Percentiles rank a stretch among this genome's conserved stretches.
Evolutionary conservation across 1,140 invertebrate genomes (phyloP).

Genomic region (Trichonephila inaurata): DNA sequence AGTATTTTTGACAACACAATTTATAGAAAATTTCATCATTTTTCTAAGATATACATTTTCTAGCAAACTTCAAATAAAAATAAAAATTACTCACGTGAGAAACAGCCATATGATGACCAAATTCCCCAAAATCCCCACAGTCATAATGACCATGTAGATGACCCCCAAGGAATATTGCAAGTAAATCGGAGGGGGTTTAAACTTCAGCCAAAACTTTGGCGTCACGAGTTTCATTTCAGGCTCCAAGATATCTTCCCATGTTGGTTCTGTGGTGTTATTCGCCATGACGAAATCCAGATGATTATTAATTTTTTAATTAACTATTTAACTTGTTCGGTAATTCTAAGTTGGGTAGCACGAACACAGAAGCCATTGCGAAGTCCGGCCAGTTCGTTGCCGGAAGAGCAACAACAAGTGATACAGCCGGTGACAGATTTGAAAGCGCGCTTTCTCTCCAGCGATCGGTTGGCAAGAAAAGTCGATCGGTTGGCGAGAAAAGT

Average conservation of each 20-base stretch:
- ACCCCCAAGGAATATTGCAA: constrained; percentile 84
- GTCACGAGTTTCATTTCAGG: constrained; percentile 11
- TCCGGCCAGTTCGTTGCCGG: background rate
- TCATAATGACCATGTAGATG: constrained; percentile 84
- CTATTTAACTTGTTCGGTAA: background rate
- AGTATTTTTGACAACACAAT: too few relatives aligned
- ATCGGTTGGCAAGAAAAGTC: background rate
- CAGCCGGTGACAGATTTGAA: background rate
- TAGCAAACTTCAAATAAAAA: background rate
- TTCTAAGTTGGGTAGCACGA: background rate
- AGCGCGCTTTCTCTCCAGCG: background rate
- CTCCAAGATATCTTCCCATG: constrained; percentile 34
- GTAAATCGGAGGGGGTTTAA: constrained; percentile 83
- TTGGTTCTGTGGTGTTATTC: background rate
- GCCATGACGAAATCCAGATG: background rate
- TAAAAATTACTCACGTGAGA: constrained; percentile 83
- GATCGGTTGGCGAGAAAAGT: background rate
- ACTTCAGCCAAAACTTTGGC: constrained; percentile 85
- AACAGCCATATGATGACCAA: constrained; percentile 85
- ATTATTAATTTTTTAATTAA: background rate
- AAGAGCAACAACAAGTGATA: background rate
- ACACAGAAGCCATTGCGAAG: background rate
- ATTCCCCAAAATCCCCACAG: constrained; percentile 85
- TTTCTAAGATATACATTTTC: too few relatives aligned
- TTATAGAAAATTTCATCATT: too few relatives aligned